These are phyloP conservation scores for Sebastes diaconus DNA, from an alignment of 2,797 vertebrate species.

Conservation along the genomic window DNA sequence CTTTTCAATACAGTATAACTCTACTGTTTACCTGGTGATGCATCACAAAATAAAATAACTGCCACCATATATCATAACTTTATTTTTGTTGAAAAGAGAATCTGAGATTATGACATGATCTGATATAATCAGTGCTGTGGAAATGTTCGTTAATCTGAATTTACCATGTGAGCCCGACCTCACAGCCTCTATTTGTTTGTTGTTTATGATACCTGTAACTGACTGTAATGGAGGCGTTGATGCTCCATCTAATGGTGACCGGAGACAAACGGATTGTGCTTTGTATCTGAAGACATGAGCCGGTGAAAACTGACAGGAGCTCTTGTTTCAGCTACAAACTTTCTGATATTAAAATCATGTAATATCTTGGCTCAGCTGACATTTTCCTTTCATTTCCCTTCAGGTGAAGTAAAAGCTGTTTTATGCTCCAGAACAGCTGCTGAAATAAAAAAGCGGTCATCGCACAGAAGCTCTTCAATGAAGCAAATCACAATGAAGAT, in stretches of 20 bases:
- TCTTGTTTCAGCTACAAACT: not conserved
- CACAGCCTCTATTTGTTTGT: not conserved
- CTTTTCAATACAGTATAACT: too few species aligned
- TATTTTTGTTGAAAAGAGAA: too few species aligned
- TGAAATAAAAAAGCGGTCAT: not conserved
- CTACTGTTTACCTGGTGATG: too few species aligned
- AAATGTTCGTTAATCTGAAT: not conserved
- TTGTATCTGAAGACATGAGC: not conserved
- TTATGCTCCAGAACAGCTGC: constrained; percentile 9
- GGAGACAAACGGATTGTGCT: not conserved
- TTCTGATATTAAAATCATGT: not conserved
- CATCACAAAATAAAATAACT: too few species aligned
- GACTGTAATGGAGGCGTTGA: not conserved
- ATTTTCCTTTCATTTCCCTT: constrained; percentile 11
- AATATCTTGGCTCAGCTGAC: not conserved
- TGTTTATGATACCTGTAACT: not conserved
- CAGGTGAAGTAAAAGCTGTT: constrained; percentile 4
- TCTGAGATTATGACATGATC: too few species aligned
- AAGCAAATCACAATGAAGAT: constrained; percentile 12
- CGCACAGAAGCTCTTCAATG: not conserved
- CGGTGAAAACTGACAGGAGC: not conserved
- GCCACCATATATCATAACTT: too few species aligned
- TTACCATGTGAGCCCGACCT: not conserved
- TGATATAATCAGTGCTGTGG: not conserved
- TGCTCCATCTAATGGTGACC: not conserved